phyloP scores from a whole-genome alignment of 2,888 invertebrate species.

The Lochmaea capreae region DNA sequence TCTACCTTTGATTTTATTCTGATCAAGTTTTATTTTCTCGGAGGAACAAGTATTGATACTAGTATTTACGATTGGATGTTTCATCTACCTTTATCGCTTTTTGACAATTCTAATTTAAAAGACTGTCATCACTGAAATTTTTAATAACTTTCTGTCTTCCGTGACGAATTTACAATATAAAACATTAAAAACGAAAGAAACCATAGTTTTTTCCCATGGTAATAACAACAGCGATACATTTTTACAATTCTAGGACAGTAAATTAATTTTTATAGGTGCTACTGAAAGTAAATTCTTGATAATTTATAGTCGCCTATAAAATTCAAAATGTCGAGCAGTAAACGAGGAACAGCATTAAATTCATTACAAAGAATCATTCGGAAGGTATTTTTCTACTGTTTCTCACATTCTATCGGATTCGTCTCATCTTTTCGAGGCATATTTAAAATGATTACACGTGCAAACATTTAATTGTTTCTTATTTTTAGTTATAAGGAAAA shows the following conservation, averaged over 20 bases:
- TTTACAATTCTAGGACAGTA: slow-evolving; percentile 29
- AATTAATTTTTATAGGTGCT: slow-evolving; percentile 38
- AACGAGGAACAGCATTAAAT: slow-evolving; percentile 37
- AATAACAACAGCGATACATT: slow-evolving; percentile 27
- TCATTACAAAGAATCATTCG: slow-evolving; percentile 25
- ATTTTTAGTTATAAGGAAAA: background rate
- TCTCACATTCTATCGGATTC: slow-evolving; percentile 37
- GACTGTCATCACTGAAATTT: slow-evolving; percentile 2
- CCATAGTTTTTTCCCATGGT: slow-evolving; percentile 24
- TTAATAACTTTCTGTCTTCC: slow-evolving; percentile 14
- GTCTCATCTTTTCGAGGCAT: slow-evolving; percentile 15
- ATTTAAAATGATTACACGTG: too few relatives aligned
- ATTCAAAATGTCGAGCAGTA: slow-evolving; percentile 39
- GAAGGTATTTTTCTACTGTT: slow-evolving; percentile 34
- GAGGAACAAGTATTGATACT: too few relatives aligned
- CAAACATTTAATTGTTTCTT: background rate
- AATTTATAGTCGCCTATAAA: slow-evolving; percentile 41
- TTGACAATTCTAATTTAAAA: slow-evolving; percentile 12
- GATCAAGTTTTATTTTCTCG: too few relatives aligned
- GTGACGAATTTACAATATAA: slow-evolving; percentile 20
- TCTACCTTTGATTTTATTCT: too few relatives aligned
- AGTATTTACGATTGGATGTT: background rate
- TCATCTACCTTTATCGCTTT: background rate
- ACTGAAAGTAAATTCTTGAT: slow-evolving; percentile 39
- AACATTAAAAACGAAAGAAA: background rate